A percentile compares a stretch with the other conserved stretches of the same genome.
These are phyloP conservation scores for Crambe crambe DNA, from an alignment of 37 sponge, comb jelly and placozoan species.

Conservation along the genomic window DNA sequence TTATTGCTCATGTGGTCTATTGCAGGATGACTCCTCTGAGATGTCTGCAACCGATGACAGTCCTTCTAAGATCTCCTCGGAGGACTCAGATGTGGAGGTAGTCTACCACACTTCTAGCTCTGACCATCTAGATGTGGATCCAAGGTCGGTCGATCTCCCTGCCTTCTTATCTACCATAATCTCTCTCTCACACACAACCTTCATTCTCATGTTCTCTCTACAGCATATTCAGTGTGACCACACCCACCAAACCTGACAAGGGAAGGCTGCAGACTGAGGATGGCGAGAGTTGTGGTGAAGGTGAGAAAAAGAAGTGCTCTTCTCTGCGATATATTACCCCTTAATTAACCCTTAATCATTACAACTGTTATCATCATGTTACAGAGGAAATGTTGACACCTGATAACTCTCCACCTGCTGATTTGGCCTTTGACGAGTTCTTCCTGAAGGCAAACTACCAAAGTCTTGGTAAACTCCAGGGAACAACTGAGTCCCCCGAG, in stretches of 20 bases:
- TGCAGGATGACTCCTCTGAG: conserved; percentile 14
- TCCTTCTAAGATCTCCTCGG: background rate
- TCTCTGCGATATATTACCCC: too few relatives aligned
- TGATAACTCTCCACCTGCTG: conserved; percentile 1
- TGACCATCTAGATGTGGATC: conserved; percentile 3
- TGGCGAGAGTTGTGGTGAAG: background rate
- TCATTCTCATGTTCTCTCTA: background rate
- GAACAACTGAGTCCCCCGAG: background rate
- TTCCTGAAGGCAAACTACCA: conserved; percentile 59
- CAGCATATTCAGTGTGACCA: conserved; percentile 47
- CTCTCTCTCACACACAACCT: background rate
- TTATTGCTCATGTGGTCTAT: too few relatives aligned
- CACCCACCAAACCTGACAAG: conserved; percentile 30
- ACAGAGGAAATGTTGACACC: background rate
- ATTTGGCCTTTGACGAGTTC: conserved; percentile 1
- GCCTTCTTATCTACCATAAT: background rate
- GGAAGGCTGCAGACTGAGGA: background rate
- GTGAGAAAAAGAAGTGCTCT: background rate
- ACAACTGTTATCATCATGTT: too few relatives aligned
- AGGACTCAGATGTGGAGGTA: background rate
- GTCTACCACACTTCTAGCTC: background rate
- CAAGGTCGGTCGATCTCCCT: background rate
- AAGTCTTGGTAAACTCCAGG: conserved; percentile 35
- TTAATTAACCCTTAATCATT: too few relatives aligned
- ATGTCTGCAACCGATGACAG: background rate